Evolutionary conservation across 2,797 vertebrate species (phyloP).

Genomic region (Rachycentron canadum): DNA sequence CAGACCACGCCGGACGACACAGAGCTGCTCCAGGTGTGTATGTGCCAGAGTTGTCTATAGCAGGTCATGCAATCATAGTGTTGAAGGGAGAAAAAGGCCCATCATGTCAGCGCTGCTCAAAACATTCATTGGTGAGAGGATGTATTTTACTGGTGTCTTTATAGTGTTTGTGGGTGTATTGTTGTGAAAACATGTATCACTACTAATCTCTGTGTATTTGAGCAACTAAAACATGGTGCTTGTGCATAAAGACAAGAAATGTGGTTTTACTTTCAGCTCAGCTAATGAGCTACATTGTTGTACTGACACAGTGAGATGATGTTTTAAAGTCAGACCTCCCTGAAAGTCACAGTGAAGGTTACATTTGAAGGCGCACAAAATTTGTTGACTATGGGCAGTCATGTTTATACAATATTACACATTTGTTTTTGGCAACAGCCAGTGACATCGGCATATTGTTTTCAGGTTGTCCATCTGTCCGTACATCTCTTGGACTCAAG

Average conservation of each 20-base stretch:
- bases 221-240: not conserved
- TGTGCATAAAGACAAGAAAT: not conserved
- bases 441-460: no score
- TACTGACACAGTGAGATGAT: no score
- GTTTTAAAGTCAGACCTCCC: no score
- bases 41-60: not conserved
- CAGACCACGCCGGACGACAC: conserved; percentile 88
- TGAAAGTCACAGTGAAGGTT: no score
- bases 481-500: no score
- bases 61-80: not conserved
- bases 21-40: conserved; percentile 92
- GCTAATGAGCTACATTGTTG: no score
- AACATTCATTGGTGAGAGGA: not conserved
- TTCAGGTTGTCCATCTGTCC: no score
- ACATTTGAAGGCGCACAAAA: no score
- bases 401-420: no score
- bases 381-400: no score
- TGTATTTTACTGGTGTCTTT: not conserved
- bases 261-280: no score
- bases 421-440: no score
- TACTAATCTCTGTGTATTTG: not conserved
- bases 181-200: not conserved
- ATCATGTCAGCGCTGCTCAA: not conserved
- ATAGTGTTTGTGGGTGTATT: not conserved
- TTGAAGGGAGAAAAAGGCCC: not conserved